A percentile compares a stretch with the other conserved stretches of the same genome.
Conservation (phyloP, 2,888 invertebrate genomes). For the Acleris literana region DNA sequence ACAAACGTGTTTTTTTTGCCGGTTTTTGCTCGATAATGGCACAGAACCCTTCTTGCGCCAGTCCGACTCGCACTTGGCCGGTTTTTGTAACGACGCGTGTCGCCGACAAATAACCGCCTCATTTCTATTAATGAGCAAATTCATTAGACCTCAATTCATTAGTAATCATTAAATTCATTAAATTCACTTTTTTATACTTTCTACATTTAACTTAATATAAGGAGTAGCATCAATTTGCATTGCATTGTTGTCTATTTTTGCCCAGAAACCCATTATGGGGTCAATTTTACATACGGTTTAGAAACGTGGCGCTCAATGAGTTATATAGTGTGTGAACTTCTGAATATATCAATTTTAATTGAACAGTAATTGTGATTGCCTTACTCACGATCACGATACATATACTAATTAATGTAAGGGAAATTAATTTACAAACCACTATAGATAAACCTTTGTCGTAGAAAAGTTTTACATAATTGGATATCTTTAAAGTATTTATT, state of each 20-base stretch:
- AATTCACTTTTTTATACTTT: slow-evolving; percentile 47
- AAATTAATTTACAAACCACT: too few relatives aligned
- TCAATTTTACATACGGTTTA: too few relatives aligned
- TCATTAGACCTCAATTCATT: slow-evolving; percentile 48
- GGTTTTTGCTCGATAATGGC: too few relatives aligned
- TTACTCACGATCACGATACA: slow-evolving; percentile 43
- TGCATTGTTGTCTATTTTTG: slow-evolving; percentile 44
- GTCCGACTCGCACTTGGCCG: too few relatives aligned
- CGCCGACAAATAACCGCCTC: slow-evolving; percentile 46
- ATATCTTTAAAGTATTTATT: too few relatives aligned
- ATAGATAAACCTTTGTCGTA: too few relatives aligned
- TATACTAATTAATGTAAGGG: too few relatives aligned
- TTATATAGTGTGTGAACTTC: slow-evolving; percentile 48
- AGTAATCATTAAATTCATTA: slow-evolving; percentile 29
- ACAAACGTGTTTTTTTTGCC: too few relatives aligned
- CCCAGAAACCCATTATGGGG: too few relatives aligned
- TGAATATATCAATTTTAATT: slow-evolving; percentile 54
- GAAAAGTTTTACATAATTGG: too few relatives aligned
- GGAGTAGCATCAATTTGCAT: slow-evolving; percentile 49
- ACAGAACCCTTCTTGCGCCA: too few relatives aligned
- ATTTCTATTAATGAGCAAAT: slow-evolving; percentile 45
- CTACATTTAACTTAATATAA: slow-evolving; percentile 48
- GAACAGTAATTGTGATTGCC: slow-evolving; percentile 50
- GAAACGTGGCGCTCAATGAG: too few relatives aligned
- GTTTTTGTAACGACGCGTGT: slow-evolving; percentile 49